Base-by-base conservation (phyloP, 2,113 vertebrate species). In the Chunga burmeisteri region DNA sequence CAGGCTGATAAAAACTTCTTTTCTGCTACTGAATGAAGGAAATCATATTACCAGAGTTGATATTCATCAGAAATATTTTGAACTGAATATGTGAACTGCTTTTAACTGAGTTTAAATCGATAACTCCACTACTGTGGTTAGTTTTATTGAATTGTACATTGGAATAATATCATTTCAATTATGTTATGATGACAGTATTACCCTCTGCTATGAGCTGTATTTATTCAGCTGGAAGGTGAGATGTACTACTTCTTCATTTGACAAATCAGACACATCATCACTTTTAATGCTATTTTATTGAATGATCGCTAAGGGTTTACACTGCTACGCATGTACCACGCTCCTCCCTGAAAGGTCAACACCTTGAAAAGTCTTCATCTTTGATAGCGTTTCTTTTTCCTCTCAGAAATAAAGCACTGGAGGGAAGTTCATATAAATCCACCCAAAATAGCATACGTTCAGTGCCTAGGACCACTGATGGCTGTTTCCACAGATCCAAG, bases 101-200 rank as follows among this genome's bases (percentile, higher is more conserved):
- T 97, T 98, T 97, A 97, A 67, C 90, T 40, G 96, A 94, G 86
- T 93, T 97, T 92, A 96, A 97, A 97, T 97, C 89, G 29, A 96
- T 97, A 96, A 90, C 63, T 92, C 77, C 62, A 94, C 93, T 92
- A 95, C 74, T 93, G 90, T 80, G 94, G 94, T 96, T 97, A 97
- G 74, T 93, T 95, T 97, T 98, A 97, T 95, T 97, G 90, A 95
- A 96, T 93, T 94, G 44, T 38, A 93, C 44, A 78, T 49, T 94
- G 62, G 93, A 98, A 98, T 92, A 97, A 94, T 95, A 89, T 93
- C 40, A 94, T 97, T 96, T 90, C 95, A 97, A 95, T 97, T 98
- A 97, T 36, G 91, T 97, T 96, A 95, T 67, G 84, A 97, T 97
- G 94, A 93, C 19, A 85, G 46, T 50, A 95, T 90, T 96, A 95